Base-by-base conservation (phyloP, 2,113 vertebrate species). In the Platichthys stellatus region DNA sequence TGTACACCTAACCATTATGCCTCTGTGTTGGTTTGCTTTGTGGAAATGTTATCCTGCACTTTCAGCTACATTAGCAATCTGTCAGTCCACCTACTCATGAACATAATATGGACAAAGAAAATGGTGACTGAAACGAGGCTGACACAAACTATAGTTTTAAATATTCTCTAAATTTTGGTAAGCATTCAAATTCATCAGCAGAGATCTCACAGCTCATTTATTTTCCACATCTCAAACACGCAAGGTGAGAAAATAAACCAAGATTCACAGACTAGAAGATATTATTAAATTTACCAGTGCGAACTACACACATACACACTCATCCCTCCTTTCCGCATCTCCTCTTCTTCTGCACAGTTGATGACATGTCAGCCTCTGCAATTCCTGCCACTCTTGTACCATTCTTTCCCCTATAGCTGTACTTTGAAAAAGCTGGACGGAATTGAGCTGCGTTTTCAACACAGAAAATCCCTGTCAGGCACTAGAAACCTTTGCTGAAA, bases 231-330 rank as follows among this genome's bases (percentile, higher is more conserved):
- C 31, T 31, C 6, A 31, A 31, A 31, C 31, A 1, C 72, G 47
- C 63, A 35, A 15, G 4, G n/a, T 26, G 58, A 61, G 17, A 72
- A 64, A 69, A 76, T 72, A 53, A 31, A 54, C 20, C 3, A 21
- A 14, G 56, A 45, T 43, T 24, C 23, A 35, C 51, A 65, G 69
- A 40, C 63, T 3, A 10, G n/a, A 54, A 47, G 57, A 47, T 40
- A 38, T 61, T 56, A 26, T 72, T 47, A 35, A 66, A 14, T 31
- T 77, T n/a, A 71, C 24, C 56, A 67, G 67, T 26, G 12, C 38
- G 62, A 67, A 51, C 65, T 13, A 54, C 49, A 58, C 43, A 51
- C 18, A 51, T 13, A 20, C 17, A 51, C 49, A 58, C 43, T 54
- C 17, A 21, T 8, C 24, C 45, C 12, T 15, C 8, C 35, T 53